Evolutionary conservation across 2,797 vertebrate species (phyloP).

Genomic region (Jordanella pulchra): DNA sequence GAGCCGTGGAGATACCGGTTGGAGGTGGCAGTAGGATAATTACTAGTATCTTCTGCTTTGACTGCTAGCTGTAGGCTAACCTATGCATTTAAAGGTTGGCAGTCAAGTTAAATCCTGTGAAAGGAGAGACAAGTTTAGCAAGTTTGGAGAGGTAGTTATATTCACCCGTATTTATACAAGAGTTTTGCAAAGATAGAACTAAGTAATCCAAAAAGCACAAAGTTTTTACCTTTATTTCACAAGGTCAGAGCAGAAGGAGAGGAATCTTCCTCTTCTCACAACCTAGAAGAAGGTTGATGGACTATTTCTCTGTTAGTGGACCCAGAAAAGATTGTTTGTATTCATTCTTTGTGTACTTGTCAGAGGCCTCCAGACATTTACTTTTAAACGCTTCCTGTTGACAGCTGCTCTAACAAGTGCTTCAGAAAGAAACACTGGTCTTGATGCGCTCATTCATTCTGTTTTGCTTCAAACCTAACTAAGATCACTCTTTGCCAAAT

Average conservation of each 20-base stretch:
- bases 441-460: too few relatives aligned
- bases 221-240: not conserved
- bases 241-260: not conserved
- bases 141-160: not conserved
- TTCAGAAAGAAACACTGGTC: not conserved
- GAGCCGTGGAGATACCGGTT: constrained; percentile 37
- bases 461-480: not conserved
- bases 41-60: constrained; percentile 58
- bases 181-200: not conserved
- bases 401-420: too few relatives aligned
- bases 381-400: too few relatives aligned
- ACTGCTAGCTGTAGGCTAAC: constrained; percentile 52
- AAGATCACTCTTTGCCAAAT: not conserved
- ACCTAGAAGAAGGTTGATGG: too few relatives aligned
- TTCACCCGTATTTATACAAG: not conserved
- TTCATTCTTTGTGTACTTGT: too few relatives aligned
- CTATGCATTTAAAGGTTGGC: constrained; percentile 48
- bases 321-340: too few relatives aligned
- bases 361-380: too few relatives aligned
- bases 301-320: too few relatives aligned
- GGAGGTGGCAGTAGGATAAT: constrained; percentile 63
- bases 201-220: not conserved
- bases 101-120: constrained; percentile 15
- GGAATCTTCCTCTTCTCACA: not conserved
- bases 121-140: constrained; percentile 44